These are phyloP conservation scores for Trematocara marginatum DNA, from an alignment of 2,113 vertebrate genomes.

Conservation along the genomic window DNA sequence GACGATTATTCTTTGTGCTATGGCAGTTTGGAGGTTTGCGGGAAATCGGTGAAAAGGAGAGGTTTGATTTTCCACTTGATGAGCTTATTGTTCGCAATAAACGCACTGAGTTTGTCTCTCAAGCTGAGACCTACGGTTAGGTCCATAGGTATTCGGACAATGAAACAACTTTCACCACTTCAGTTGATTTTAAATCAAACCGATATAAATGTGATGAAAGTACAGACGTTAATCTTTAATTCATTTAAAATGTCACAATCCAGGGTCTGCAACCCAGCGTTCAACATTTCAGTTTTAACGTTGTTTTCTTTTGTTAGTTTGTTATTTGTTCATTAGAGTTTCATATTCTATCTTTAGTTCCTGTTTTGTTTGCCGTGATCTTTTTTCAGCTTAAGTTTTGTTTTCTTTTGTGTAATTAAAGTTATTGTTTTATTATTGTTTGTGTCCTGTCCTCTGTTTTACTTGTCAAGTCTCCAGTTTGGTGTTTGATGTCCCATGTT, in stretches of 20 bases:
- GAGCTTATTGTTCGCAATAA: neutral
- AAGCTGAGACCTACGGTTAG: neutral
- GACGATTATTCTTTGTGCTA: conserved; percentile 27
- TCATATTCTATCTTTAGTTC: neutral
- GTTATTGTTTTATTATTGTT: neutral
- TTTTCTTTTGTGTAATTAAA: neutral
- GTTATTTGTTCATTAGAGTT: neutral
- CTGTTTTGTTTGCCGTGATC: neutral
- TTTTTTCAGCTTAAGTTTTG: neutral
- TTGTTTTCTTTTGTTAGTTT: neutral
- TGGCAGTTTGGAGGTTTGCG: neutral
- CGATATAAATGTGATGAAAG: neutral
- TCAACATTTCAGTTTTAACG: neutral
- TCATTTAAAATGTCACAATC: neutral
- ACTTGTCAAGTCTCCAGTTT: neutral
- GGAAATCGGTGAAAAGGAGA: conserved; percentile 2
- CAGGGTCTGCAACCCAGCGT: neutral
- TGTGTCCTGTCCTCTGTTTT: neutral
- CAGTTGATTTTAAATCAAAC: neutral
- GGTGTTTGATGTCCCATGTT: neutral
- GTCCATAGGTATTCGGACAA: neutral
- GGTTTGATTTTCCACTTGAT: conserved; percentile 8
- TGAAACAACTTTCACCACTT: neutral
- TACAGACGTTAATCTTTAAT: neutral
- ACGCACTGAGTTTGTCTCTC: neutral